These are phyloP conservation scores for Sylvilagus bachmani DNA, from an alignment of 2,113 vertebrate genomes.

Conservation along the genomic window DNA sequence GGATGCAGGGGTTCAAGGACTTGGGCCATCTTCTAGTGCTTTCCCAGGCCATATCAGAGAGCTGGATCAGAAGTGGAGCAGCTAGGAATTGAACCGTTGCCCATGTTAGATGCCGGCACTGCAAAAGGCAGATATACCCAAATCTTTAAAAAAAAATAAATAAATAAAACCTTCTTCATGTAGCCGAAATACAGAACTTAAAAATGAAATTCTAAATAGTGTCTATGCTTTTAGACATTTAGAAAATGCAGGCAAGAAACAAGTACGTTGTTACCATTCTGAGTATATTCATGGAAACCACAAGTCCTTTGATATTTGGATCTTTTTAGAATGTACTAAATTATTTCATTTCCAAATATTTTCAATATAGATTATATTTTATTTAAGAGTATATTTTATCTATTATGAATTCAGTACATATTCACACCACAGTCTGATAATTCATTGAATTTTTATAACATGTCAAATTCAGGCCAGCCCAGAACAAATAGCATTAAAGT, in stretches of 20 bases:
- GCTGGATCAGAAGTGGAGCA: too few species aligned
- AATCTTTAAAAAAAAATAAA: too few species aligned
- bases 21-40: too few species aligned
- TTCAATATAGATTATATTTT: not conserved
- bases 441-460: not conserved
- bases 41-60: too few species aligned
- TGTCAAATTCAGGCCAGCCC: constrained; percentile 34
- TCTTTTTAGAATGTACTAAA: not conserved
- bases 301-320: constrained; percentile 44
- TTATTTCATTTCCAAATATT: constrained; percentile 34
- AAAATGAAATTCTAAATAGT: constrained; percentile 26
- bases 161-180: not conserved
- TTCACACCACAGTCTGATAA: not conserved
- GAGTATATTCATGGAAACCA: not conserved
- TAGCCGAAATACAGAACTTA: not conserved
- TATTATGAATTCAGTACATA: not conserved
- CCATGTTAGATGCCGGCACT: too few species aligned
- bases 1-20: too few species aligned
- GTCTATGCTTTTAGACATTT: not conserved
- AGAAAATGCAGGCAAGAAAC: not conserved
- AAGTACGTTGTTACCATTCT: not conserved
- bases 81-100: too few species aligned
- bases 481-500: constrained; percentile 12
- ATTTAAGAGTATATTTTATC: constrained; percentile 30
- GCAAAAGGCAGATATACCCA: too few species aligned